phyloP scores from a whole-genome alignment of 2,888 invertebrate species.

The Eustalomyia histrio region DNA sequence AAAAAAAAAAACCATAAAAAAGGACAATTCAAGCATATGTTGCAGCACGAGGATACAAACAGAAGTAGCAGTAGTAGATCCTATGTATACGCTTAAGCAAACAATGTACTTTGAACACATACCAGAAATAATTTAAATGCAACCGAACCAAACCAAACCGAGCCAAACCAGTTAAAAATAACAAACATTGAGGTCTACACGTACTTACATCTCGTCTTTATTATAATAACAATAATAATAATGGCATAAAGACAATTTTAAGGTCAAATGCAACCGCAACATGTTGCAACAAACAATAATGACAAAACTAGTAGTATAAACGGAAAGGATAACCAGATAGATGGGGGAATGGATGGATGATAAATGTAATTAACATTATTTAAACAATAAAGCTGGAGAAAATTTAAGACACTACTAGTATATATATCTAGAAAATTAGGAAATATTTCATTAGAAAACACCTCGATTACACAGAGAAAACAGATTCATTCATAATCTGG shows the following conservation, averaged over 20 bases:
- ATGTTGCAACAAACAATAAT: constrained; percentile 51
- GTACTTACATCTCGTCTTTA: constrained; percentile 15
- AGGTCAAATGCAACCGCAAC: constrained; percentile 60
- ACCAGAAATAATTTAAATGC: constrained; percentile 57
- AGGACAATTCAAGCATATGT: constrained; percentile 56
- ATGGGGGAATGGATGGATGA: neutral
- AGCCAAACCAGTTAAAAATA: constrained; percentile 18
- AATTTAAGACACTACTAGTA: no score
- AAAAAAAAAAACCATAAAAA: constrained; percentile 12
- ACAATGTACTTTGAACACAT: constrained; percentile 36
- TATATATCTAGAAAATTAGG: no score
- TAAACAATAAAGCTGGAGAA: no score
- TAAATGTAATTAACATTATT: neutral
- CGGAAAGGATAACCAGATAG: neutral
- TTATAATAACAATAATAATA: constrained; percentile 6
- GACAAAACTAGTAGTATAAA: constrained; percentile 6
- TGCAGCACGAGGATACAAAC: constrained; percentile 45
- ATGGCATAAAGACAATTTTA: constrained; percentile 29
- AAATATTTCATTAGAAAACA: no score
- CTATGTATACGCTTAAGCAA: constrained; percentile 13
- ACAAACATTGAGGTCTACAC: constrained; percentile 22
- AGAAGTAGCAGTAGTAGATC: constrained; percentile 1
- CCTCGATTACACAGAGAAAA: no score
- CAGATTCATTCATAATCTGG: no score
- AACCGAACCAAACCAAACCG: constrained; percentile 40